Evolutionary conservation across 2,797 vertebrate genomes (phyloP), one percentile per base, ranked within the genome.

Genomic region (Poecilia velifera): DNA sequence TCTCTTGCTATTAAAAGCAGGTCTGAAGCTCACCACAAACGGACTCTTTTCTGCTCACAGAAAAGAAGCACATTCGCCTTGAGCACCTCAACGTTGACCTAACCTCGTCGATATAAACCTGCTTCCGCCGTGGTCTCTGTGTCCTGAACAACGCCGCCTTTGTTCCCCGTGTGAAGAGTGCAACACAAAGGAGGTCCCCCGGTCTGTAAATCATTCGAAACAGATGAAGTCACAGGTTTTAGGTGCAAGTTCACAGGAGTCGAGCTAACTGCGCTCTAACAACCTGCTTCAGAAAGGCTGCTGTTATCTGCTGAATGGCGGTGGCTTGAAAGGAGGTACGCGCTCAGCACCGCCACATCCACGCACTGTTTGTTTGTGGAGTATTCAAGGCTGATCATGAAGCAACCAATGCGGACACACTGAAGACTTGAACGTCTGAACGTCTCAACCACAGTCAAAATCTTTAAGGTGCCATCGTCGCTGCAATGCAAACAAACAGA

Each of bases 201-300:
- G 9, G 49, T 90, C 89, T 92, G 92, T 93, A 93, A 95, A 95
- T 94, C 92, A 93, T 91, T 90, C 70, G 70, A 89, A 94, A 84
- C 90, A 92, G 90, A 92, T 86, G 41, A 74, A 91, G 87, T 90
- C 85, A 82, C 90, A 89, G 92, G 83, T 94, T 93, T 93, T 83
- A 82, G 80, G 87, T 86, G 86, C 82, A 83, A 83, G 77, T 90
- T 93, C 90, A 85, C 89, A 91, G 87, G 85, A 64, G 80, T 85
- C 75, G 73, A 76, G 86, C 87, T 92, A 72, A 82, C 81, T 16
- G 66, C 79, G 82, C 81, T 81, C 88, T 77, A 55, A 80, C 84
- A 86, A 68, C 79, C 83, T 85, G 72, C 78, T 51, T 62, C 86
- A 82, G 79, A 76, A 55, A 80, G 43, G 74, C 76, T 80, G 84